These are phyloP conservation scores for Tragelaphus buxtoni DNA, from an alignment of 2,113 vertebrate genomes.

Conservation along the genomic window DNA sequence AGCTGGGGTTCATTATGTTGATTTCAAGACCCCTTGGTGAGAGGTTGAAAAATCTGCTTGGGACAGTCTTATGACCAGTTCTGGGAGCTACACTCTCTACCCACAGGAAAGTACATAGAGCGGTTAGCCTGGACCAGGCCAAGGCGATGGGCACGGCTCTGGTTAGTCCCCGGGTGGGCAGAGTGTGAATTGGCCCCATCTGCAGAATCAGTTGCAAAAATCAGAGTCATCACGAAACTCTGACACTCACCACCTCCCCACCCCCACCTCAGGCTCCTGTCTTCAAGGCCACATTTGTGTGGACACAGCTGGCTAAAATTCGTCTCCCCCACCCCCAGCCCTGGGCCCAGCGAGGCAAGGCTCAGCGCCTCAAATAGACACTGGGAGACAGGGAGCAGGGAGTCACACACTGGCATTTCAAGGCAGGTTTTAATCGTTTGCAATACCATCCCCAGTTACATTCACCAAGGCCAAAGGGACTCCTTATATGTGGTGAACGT, in stretches of 20 bases:
- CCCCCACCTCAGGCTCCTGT: not conserved
- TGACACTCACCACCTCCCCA: not conserved
- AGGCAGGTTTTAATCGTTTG: not conserved
- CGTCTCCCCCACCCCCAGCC: not conserved
- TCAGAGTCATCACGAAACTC: not conserved
- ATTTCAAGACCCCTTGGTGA: not conserved
- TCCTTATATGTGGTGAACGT: constrained; percentile 30
- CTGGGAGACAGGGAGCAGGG: not conserved
- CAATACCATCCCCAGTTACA: not conserved
- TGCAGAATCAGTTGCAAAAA: not conserved
- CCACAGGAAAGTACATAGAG: not conserved
- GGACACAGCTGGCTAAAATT: constrained; percentile 54
- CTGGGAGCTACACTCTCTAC: rapidly evolving
- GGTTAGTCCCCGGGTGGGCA: not conserved
- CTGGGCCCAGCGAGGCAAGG: not conserved
- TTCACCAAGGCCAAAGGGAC: not conserved
- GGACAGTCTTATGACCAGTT: not conserved
- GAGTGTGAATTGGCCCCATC: not conserved
- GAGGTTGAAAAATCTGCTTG: not conserved
- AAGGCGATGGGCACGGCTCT: rapidly evolving
- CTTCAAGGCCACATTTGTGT: constrained; percentile 42
- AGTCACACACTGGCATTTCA: not conserved
- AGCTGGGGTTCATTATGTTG: not conserved
- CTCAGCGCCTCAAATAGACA: constrained; percentile 30
- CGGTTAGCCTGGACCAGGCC: not conserved